These are phyloP conservation scores for Abrostola triplasia DNA, from an alignment of 2,888 invertebrate species.

Conservation along the genomic window DNA sequence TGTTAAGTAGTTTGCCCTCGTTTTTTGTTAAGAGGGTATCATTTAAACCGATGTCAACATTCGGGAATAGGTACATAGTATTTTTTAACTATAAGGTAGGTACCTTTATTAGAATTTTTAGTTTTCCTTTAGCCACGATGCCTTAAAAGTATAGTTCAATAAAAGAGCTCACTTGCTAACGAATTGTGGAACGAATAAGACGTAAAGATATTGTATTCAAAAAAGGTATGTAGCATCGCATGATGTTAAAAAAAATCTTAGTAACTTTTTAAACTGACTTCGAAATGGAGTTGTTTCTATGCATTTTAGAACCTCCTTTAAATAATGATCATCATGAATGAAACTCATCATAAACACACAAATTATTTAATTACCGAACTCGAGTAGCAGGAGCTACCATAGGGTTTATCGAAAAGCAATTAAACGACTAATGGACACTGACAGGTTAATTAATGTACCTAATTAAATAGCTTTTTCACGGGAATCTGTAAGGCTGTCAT, in stretches of 20 bases:
- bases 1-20: slow-evolving; percentile 43
- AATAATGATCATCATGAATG: background rate
- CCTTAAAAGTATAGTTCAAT: too few species aligned
- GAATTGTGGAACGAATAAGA: too few species aligned
- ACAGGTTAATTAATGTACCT: slow-evolving; percentile 39
- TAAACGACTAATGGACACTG: slow-evolving; percentile 32
- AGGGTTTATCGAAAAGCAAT: slow-evolving; percentile 33
- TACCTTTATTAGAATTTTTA: background rate
- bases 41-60: slow-evolving; percentile 20
- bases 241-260: too few species aligned
- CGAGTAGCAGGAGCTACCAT: slow-evolving; percentile 14
- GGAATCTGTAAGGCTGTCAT: slow-evolving; percentile 25
- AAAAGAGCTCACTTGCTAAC: too few species aligned
- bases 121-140: too few species aligned
- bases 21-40: slow-evolving; percentile 28
- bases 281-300: too few species aligned
- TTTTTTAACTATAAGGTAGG: background rate
- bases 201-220: too few species aligned
- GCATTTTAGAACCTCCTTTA: too few species aligned
- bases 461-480: slow-evolving; percentile 29
- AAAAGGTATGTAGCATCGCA: too few species aligned
- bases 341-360: slow-evolving; percentile 3
- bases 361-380: slow-evolving; percentile 15
- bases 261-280: too few species aligned
- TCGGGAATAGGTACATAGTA: background rate